phyloP scores from a whole-genome alignment of 2,797 vertebrate genomes.

The Caiman crocodilus region DNA sequence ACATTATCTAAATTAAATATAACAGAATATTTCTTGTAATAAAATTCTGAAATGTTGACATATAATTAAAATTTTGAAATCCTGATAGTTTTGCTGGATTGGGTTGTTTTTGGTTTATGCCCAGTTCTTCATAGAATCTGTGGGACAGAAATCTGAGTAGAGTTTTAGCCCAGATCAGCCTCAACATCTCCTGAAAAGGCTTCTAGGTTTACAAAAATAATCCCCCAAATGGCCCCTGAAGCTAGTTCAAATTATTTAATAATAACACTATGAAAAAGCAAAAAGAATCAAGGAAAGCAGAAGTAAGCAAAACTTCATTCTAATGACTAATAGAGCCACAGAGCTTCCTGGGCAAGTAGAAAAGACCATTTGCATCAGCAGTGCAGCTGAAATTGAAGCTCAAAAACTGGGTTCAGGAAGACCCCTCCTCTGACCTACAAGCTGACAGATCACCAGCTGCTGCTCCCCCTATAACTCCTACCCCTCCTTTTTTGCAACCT shows the following conservation, averaged over 20 bases:
- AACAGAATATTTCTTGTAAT: neutral
- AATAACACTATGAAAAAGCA: neutral
- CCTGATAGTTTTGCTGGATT: neutral
- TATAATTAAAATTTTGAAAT: neutral
- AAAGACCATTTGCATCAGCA: neutral
- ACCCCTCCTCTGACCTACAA: neutral
- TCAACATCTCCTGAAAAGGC: neutral
- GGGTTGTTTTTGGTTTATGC: neutral
- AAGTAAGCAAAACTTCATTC: neutral
- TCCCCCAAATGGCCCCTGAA: neutral
- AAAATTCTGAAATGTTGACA: neutral
- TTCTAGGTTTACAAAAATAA: neutral
- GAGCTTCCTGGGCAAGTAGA: neutral
- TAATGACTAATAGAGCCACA: neutral
- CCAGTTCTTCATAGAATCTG: neutral
- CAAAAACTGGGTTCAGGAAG: neutral
- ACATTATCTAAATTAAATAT: neutral
- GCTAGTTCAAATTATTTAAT: neutral
- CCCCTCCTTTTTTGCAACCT: neutral
- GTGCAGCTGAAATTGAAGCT: neutral
- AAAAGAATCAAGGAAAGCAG: neutral
- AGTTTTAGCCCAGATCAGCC: neutral
- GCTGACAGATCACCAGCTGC: neutral
- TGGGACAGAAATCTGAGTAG: neutral
- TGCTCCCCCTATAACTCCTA: neutral